Evolutionary conservation across 2,888 invertebrate genomes (phyloP), one percentile per base, ranked within the genome.

Genomic region (Deroplatys truncata): DNA sequence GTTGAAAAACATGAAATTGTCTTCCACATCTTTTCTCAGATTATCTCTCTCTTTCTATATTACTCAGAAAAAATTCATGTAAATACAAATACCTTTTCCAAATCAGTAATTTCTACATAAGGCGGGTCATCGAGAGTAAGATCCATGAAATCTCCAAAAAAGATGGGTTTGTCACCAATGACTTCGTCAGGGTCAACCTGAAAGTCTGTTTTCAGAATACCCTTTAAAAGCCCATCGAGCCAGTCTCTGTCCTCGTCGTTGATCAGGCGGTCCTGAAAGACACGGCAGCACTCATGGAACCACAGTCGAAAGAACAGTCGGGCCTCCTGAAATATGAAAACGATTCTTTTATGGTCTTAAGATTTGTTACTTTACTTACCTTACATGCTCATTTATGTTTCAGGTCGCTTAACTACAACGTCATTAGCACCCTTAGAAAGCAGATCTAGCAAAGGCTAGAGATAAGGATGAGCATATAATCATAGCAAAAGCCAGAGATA

Each of bases 271-370:
- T 98, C 98, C 92, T 97, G 97, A 92, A 97, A 98, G 0, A 98
- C 97, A 13, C 98, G 94, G 93, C 96, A 96, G 88, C 97, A 97
- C 93, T 98, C 98, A 92, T 98, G 98, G 91, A 97, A 97, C 98
- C 98, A 98, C 20, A 98, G 94, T n/a, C 97, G 94, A 84, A 95
- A 95, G 91, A 97, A 94, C 56, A 96, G 95, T 8, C 95, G 94
- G 84, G 95, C 94, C 9, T 93, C 92, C 96, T 96, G 91, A 56
- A 91, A 89, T 15, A 91, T 85, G 20, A 90, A 88, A 85, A 49
- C 88, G 86, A 90, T 88, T 35, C 1, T 35, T 35, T 8, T 35
- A 35, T 5, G 9, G 31, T 31, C 31, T n/a, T 31, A 31, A 31
- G 31, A 31, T 31, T 5, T 31, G 31, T 31, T 7, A 35, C 35